Percentiles rank a stretch among this genome's conserved stretches.
phyloP scores from a whole-genome alignment of 2,888 invertebrate species.

The Calameuta filiformis region DNA sequence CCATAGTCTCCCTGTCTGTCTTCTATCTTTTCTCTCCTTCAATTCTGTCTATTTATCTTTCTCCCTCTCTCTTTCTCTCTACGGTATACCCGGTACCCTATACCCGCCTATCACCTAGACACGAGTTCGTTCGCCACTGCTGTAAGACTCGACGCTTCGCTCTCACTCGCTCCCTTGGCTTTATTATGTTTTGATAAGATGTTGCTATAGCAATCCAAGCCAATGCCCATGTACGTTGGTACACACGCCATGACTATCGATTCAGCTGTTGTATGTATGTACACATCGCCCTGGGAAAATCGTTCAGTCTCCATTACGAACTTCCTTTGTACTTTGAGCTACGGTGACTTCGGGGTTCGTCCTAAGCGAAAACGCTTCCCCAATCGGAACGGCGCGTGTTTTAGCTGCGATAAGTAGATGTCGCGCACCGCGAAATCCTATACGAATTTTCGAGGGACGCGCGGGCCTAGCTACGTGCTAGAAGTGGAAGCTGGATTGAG shows the following conservation, averaged over 20 bases:
- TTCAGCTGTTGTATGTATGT: conserved; percentile 14
- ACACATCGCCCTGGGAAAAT: background rate
- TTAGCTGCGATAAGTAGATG: background rate
- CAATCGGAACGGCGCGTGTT: background rate
- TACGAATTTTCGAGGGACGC: background rate
- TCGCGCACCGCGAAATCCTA: background rate
- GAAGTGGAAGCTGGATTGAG: background rate
- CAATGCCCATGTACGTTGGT: background rate
- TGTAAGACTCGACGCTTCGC: background rate
- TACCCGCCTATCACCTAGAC: background rate
- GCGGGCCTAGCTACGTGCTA: background rate
- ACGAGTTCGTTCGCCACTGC: background rate
- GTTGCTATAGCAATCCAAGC: conserved; percentile 59
- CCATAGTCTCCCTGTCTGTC: background rate
- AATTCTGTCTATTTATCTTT: background rate
- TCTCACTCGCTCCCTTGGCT: conserved; percentile 17
- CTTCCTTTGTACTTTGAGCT: background rate
- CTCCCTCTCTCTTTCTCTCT: background rate
- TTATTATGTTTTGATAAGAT: conserved; percentile 51
- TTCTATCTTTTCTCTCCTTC: background rate
- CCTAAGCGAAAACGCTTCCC: background rate
- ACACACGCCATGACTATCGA: conserved; percentile 32
- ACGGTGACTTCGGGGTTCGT: background rate
- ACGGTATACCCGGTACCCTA: background rate
- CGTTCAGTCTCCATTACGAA: background rate